Base-by-base conservation (phyloP, 2,888 invertebrate species). In the Panopea generosa region DNA sequence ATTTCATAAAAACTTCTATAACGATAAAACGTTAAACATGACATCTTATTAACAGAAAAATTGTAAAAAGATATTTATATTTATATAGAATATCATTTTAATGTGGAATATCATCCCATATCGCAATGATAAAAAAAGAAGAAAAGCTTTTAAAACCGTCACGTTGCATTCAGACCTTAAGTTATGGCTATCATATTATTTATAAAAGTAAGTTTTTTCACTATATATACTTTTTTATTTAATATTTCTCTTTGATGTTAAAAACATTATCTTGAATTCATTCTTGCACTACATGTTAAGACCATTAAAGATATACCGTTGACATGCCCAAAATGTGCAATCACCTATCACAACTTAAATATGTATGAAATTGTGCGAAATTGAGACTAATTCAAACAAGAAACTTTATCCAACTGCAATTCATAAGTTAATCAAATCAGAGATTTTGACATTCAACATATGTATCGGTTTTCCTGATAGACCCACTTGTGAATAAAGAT, bases 401-500 rank as follows among this genome's bases (percentile, higher is more conserved):
- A 65, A 80, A 80, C 65, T 29, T 40, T 27, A 80, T 29, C 55
- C 60, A 29, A 33, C 56, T 40, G 69, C 76, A 80, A 77, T 76
- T 80, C 75, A 79, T 75, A 75, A 76, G 68, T 65, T 69, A 76
- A 80, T 80, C 75, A 76, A 70, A 60, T 38, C 29, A 20, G 61
- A 59, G 69, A 72, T 77, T 56, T 65, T 55, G 55, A 43, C 69
- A 77, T 77, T 77, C 61, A 65, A 50, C 72, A 72, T 22, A 49
- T 40, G 72, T 72, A 65, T 77, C 69, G 43, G 27, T 57, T 77
- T 73, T 63, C 77, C 55, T 38, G 68, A 61, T 56, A 56, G 55
- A 56, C 50, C 40, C 22, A 29, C 26, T 49, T n/a, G 38, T 40
- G 45, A 76, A 71, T 72, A 59, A 50, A 77, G 72, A 77, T 77